Conservation (phyloP, 2,888 invertebrate species). For the Scaptomyza reducta region DNA sequence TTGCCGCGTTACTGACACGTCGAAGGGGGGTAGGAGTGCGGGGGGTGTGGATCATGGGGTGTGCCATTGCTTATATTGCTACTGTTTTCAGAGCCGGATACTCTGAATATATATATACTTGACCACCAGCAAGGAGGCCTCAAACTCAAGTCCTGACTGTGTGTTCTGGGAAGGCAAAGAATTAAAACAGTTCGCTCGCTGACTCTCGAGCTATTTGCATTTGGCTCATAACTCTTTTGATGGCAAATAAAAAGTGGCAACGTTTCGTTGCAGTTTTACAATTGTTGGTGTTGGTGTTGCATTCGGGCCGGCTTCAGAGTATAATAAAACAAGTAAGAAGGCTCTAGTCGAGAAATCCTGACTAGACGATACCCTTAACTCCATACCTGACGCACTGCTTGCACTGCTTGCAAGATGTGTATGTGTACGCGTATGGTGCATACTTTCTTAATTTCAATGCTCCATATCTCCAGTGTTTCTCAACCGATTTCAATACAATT, state of each 20-base stretch:
- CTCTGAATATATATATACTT: conserved; percentile 7
- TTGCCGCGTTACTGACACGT: conserved; percentile 43
- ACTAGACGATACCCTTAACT: no score
- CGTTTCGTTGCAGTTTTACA: conserved; percentile 24
- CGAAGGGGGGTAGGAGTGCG: neutral
- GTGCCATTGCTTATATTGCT: conserved; percentile 11
- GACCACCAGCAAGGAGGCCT: conserved; percentile 40
- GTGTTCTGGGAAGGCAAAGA: conserved; percentile 33
- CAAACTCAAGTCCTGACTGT: neutral
- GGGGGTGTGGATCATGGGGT: neutral
- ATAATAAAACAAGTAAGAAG: conserved; percentile 60
- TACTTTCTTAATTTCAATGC: no score
- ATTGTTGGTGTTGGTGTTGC: conserved; percentile 9
- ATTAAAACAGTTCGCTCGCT: conserved; percentile 42
- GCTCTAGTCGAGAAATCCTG: no score
- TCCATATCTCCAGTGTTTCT: no score
- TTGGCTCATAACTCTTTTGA: conserved; percentile 80
- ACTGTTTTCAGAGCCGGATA: conserved; percentile 24
- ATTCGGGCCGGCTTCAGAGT: conserved; percentile 43
- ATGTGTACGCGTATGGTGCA: no score
- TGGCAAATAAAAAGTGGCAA: conserved; percentile 66
- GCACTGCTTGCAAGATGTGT: no score
- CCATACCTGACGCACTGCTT: no score
- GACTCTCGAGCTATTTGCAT: conserved; percentile 65
- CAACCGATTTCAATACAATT: no score